phyloP scores from a whole-genome alignment of 2,888 invertebrate species.

The Phortica okadai region DNA sequence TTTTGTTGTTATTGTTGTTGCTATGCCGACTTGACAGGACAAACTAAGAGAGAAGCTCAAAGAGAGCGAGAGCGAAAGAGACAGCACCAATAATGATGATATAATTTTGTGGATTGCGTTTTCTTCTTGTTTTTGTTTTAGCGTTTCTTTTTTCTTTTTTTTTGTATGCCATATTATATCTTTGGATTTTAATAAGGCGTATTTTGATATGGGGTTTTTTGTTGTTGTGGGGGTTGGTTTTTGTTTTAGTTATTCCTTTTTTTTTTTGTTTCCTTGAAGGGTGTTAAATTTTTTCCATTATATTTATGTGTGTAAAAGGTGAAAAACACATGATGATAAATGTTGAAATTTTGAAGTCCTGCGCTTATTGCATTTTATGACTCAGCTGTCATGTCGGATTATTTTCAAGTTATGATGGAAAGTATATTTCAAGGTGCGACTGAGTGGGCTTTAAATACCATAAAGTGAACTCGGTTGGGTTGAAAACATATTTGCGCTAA shows the following conservation, averaged over 20 bases:
- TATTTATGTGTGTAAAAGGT: slow-evolving; percentile 3
- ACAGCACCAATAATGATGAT: not conserved
- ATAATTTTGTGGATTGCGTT: slow-evolving; percentile 14
- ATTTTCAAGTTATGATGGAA: slow-evolving; percentile 3
- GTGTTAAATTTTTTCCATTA: slow-evolving; percentile 7
- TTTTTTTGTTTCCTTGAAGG: slow-evolving; percentile 20
- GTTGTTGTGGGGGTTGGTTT: slow-evolving; percentile 53
- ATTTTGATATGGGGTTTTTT: not conserved
- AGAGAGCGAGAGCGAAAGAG: not conserved
- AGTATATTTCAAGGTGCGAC: not conserved
- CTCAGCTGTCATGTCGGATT: slow-evolving; percentile 7
- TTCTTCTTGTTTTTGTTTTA: not conserved
- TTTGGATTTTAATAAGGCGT: not conserved
- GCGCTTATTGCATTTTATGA: not conserved
- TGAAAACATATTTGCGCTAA: not conserved
- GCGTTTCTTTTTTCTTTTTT: not conserved
- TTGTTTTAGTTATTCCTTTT: slow-evolving; percentile 30
- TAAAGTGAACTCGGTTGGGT: no score
- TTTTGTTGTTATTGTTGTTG: slow-evolving; percentile 6
- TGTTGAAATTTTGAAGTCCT: not conserved
- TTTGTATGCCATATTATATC: not conserved
- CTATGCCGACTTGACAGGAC: not conserved
- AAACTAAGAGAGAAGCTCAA: not conserved
- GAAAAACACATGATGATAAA: slow-evolving; percentile 17
- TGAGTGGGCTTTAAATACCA: no score